phyloP scores from a whole-genome alignment of 2,888 invertebrate genomes.

The Melinaea menophilus region DNA sequence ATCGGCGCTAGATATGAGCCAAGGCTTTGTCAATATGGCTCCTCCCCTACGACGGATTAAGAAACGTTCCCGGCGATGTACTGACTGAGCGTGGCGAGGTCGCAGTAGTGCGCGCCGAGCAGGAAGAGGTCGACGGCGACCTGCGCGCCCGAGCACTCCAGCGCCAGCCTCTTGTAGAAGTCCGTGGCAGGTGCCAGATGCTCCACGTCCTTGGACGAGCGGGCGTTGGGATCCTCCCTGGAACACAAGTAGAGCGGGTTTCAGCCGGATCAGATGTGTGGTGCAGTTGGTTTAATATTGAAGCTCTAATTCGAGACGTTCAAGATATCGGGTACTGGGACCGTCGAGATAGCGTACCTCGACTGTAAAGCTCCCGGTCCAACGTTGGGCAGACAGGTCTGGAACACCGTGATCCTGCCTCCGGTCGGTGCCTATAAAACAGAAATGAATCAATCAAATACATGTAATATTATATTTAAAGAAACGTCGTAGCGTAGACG shows the following conservation, averaged over 20 bases:
- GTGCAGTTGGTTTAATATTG: too few relatives aligned
- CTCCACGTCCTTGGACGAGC: constrained; percentile 88
- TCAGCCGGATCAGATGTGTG: too few relatives aligned
- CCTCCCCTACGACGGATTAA: too few relatives aligned
- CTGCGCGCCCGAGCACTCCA: constrained; percentile 98
- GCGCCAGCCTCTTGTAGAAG: constrained; percentile 93
- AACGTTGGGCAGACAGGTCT: constrained; percentile 89
- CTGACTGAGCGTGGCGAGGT: constrained; percentile 94
- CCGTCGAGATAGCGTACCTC: constrained; percentile 58
- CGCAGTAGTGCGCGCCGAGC: constrained; percentile 94
- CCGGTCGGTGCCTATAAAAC: constrained; percentile 87
- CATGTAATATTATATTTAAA: not conserved
- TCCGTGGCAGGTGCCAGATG: constrained; percentile 97
- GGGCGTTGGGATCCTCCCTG: constrained; percentile 91
- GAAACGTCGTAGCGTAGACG: not conserved
- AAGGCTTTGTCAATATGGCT: too few relatives aligned
- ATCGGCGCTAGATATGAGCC: too few relatives aligned
- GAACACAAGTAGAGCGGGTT: not conserved
- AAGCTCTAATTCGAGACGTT: too few relatives aligned
- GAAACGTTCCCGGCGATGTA: constrained; percentile 30
- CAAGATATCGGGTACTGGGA: too few relatives aligned
- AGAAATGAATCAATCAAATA: not conserved
- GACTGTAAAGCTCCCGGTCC: constrained; percentile 93
- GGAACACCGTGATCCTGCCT: constrained; percentile 96
- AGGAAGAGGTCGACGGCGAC: constrained; percentile 97